These are phyloP conservation scores for Selenia dentaria DNA, from an alignment of 2,888 invertebrate species.

Conservation along the genomic window DNA sequence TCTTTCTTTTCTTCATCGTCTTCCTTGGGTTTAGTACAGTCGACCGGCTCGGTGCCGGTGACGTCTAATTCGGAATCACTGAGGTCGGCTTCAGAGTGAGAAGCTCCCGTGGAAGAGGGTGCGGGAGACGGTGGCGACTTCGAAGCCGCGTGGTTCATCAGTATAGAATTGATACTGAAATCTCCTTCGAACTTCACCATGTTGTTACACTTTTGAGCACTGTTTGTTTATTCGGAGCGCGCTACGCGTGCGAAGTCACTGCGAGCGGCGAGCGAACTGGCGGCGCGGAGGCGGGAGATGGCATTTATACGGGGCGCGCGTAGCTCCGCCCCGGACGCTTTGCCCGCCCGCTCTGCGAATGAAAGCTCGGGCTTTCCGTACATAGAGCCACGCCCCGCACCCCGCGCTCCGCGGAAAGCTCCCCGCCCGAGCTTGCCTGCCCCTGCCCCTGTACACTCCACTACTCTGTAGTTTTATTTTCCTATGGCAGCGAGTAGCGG, in stretches of 20 bases:
- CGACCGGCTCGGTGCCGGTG: constrained; percentile 90
- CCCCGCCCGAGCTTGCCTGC: constrained; percentile 35
- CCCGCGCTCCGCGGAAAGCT: constrained; percentile 42
- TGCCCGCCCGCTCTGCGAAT: constrained; percentile 53
- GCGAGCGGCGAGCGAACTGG: constrained; percentile 72
- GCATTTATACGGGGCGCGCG: constrained; percentile 58
- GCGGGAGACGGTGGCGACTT: constrained; percentile 74
- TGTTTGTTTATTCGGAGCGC: constrained; percentile 28
- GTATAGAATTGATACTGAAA: constrained; percentile 92
- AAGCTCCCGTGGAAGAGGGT: constrained; percentile 64
- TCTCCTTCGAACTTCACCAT: constrained; percentile 87
- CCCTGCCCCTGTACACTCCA: constrained; percentile 32
- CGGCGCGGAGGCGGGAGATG: constrained; percentile 71
- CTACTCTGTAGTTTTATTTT: constrained; percentile 37
- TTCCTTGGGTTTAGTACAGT: constrained; percentile 85
- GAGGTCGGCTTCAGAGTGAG: constrained; percentile 69
- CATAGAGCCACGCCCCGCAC: constrained; percentile 60
- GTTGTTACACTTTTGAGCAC: constrained; percentile 57
- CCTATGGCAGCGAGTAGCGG: constrained; percentile 25
- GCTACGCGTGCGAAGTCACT: constrained; percentile 61
- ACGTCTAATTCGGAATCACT: constrained; percentile 91
- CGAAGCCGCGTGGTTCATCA: constrained; percentile 84
- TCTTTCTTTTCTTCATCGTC: constrained; percentile 65
- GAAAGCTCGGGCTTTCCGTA: constrained; percentile 63
- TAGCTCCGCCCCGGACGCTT: constrained; percentile 61